Base-by-base conservation (phyloP, 2,888 invertebrate species). In the Caenorhabditis sp. region DNA sequence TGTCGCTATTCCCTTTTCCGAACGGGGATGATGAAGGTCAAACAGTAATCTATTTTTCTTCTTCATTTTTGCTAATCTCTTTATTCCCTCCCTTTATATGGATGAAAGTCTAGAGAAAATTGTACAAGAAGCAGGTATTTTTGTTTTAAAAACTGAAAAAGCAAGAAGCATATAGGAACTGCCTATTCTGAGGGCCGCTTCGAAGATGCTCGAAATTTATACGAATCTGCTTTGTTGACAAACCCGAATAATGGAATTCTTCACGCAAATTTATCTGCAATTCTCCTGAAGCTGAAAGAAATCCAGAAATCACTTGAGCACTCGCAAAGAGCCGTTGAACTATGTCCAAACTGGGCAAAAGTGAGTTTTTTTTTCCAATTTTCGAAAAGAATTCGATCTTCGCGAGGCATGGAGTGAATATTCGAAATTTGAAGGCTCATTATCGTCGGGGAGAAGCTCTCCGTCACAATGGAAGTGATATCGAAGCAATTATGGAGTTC, bases 291-390 rank as follows among this genome's bases (percentile, higher is more conserved):
- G 57, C 53, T 79, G 23, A 52, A 56, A 10, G 23, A 59, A 1
- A 21, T 63, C 3, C 52, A 59, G 20, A 61, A 61, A 17, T 69
- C 79, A 1, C 54, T 75, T 12, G 59, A 66, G 43, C 75, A 79
- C 36, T 74, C 79, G 1, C 68, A 76, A 26, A 64, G 43, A 31
- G 70, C 79, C 0, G 70, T 79, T 7, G 58, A 61, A 27, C 23
- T 79, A 14, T 64, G 67, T 56, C 77, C 79, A 1, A 59, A 75
- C 36, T 79, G 79, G 79, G 74, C 73, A n/a, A 76, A 78, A 59
- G 69, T 68, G 31, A 27, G 25, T 54, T 61, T 20, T n/a, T n/a
- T n/a, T n/a, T n/a, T n/a, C n/a, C n/a, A n/a, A n/a, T n/a, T n/a
- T 21, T 20, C 1, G 4, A 50, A 58, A 31, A 43, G 43, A 26